These are phyloP conservation scores for Coturnix japonica DNA, from an alignment of 2,113 vertebrate species.

Conservation along the genomic window DNA sequence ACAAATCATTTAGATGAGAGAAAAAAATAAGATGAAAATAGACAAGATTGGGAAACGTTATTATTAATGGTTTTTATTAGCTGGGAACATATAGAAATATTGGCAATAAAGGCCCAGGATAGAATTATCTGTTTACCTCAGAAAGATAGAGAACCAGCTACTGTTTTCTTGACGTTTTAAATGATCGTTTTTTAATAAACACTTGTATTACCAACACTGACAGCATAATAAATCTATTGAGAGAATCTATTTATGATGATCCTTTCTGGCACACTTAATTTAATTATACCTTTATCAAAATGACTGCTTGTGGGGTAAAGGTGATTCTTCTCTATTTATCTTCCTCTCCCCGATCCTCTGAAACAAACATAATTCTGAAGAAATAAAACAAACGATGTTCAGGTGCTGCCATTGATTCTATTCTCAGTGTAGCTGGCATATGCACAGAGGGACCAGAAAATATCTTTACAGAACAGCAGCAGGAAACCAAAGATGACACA, in stretches of 20 bases:
- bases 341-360: background rate
- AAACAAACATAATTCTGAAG: slow-evolving; percentile 9
- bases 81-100: background rate
- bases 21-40: background rate
- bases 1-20: background rate
- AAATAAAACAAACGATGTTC: background rate
- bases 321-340: slow-evolving; percentile 2
- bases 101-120: background rate
- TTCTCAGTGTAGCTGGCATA: background rate
- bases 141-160: background rate
- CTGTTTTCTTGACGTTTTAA: background rate
- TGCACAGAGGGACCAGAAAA: background rate
- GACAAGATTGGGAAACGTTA: background rate
- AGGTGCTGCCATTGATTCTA: background rate
- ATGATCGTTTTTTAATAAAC: background rate
- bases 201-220: slow-evolving; percentile 1
- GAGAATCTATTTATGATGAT: slow-evolving; percentile 18
- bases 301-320: background rate
- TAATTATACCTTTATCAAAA: slow-evolving; percentile 16
- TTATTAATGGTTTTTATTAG: background rate
- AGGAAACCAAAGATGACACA: background rate
- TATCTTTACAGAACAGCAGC: slow-evolving; percentile 3
- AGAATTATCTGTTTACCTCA: background rate
- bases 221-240: slow-evolving; percentile 17
- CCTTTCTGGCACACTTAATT: slow-evolving; percentile 32